Percentiles rank a stretch among this genome's conserved stretches.
Conservation (phyloP, 2,797 vertebrate genomes). For the Labroides dimidiatus region DNA sequence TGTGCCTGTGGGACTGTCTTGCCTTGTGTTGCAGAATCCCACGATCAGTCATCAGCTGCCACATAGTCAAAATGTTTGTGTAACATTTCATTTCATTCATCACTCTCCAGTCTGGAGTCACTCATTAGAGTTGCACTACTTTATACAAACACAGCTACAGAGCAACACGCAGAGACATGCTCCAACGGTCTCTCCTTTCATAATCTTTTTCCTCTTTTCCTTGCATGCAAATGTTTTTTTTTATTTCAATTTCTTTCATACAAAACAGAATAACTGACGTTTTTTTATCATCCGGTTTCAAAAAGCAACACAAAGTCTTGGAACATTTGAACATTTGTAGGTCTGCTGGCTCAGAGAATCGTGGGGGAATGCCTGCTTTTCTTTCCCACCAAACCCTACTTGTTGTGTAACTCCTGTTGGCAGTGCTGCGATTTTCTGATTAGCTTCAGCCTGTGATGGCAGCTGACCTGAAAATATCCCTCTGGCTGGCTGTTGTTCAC, state of each 20-base stretch:
- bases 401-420: constrained; percentile 11
- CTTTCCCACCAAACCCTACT: background rate
- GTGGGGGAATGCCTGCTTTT: background rate
- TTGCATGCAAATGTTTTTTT: background rate
- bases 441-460: background rate
- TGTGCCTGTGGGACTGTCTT: background rate
- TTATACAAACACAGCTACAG: background rate
- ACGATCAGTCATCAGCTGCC: too few relatives aligned
- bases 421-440: background rate
- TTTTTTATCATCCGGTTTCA: background rate
- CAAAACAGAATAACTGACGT: background rate
- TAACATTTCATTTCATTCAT: too few relatives aligned
- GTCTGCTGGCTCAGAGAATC: background rate
- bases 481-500: constrained; percentile 1
- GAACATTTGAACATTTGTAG: background rate
- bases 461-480: constrained; percentile 26
- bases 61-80: too few relatives aligned
- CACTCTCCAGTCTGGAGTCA: background rate
- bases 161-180: background rate
- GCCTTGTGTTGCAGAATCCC: background rate
- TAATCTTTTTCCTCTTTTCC: too few relatives aligned
- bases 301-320: background rate
- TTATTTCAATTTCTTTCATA: background rate
- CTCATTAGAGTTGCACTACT: background rate
- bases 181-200: background rate